Conservation (phyloP, 2,113 vertebrate species). For the Catagonus wagneri region DNA sequence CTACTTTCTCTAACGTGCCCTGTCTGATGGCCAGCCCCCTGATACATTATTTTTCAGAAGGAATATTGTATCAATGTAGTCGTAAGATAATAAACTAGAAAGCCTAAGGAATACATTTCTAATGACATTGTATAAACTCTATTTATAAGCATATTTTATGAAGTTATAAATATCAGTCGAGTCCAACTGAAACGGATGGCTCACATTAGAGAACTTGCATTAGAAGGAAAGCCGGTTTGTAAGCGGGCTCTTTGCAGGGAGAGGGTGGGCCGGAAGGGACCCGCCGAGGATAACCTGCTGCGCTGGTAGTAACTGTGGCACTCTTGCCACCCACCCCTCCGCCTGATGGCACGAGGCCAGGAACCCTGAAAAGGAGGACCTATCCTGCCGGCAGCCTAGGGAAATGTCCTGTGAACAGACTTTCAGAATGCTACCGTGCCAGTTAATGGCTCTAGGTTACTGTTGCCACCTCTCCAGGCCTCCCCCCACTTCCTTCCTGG, state of each 20-base stretch:
- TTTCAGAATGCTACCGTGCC: fast-evolving
- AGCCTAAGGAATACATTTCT: not conserved
- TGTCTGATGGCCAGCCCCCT: not conserved
- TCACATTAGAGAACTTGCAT: not conserved
- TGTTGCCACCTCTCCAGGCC: not conserved
- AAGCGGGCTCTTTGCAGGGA: not conserved
- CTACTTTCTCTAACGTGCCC: not conserved
- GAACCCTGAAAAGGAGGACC: not conserved
- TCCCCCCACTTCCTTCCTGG: not conserved
- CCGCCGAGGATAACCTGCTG: not conserved
- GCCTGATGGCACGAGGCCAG: not conserved
- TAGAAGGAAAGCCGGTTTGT: not conserved
- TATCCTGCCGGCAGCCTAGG: not conserved
- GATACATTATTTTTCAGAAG: not conserved
- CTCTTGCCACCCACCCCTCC: not conserved
- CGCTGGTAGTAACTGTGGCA: not conserved
- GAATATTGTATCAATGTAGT: not conserved
- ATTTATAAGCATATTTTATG: constrained; percentile 1
- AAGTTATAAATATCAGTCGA: not conserved
- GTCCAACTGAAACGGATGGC: not conserved
- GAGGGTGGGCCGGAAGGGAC: not conserved
- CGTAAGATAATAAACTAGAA: constrained; percentile 12
- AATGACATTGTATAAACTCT: not conserved
- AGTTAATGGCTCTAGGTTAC: not conserved
- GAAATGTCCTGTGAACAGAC: not conserved